Evolutionary conservation across 2,797 vertebrate species (phyloP), one percentile per base, ranked within the genome.

Genomic region (Percopsis omiscomaycus): DNA sequence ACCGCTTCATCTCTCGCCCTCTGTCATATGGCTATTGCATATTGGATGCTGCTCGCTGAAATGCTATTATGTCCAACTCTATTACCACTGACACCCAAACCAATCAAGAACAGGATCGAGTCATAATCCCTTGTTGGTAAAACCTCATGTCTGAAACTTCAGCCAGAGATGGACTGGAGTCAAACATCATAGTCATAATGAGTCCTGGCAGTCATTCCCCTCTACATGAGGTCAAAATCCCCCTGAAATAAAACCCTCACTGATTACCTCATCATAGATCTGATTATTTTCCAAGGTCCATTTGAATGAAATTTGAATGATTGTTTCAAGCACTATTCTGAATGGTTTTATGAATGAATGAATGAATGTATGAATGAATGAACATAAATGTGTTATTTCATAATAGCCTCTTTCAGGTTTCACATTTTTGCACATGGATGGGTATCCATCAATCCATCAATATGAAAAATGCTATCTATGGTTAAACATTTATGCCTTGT

Each of bases 21-120:
- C 30, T 53, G 69, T 77, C 66, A 64, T 74, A 48, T 69, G 68
- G 52, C 52, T 65, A 61, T 79, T 30, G 61, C 66, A 78, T 79
- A 78, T 67, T 82, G 54, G 66, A 72, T 80, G 66, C 75, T 57
- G 68, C 62, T 81, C 74, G 69, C 51, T 83, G 48, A 77, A 56
- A 82, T 61, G 61, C 52, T 77, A 69, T 86, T 84, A 85, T 64
- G 66, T 80, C 71, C 64, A 61, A 72, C 64, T 80, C 70, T 42
- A 83, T 85, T 85, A 83, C 30, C 44, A 71, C 8, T 80, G 71
- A 87, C 61, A 75, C 64, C 65, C 50, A 74, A 77, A 68, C 53
- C 77, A 81, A 80, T 82, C 69, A 78, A 62, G 49, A 42, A 75
- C 69, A 74, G 66, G 3, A 84, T 84, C 54, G 55, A 74, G 71